Evolutionary conservation across 1,140 invertebrate genomes (phyloP).

Genomic region (Trachymyrmex septentrionalis): DNA sequence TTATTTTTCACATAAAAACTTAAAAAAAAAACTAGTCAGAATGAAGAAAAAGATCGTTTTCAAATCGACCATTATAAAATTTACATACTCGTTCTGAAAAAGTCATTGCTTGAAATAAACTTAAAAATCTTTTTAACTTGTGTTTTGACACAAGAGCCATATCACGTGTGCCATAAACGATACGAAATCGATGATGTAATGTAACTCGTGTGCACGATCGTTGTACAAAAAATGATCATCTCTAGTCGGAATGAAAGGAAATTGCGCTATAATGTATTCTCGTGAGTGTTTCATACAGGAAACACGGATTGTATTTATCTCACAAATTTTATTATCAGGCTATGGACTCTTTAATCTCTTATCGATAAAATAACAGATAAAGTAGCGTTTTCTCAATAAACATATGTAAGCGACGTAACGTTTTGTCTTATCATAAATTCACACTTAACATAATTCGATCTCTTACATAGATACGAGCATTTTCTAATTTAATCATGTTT

Average conservation of each 20-base stretch:
- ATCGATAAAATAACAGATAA: not conserved
- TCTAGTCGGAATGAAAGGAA: not conserved
- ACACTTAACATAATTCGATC: not conserved
- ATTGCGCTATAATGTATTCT: not conserved
- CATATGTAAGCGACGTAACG: not conserved
- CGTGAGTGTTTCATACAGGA: not conserved
- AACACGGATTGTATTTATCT: not conserved
- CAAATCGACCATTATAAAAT: not conserved
- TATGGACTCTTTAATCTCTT: not conserved
- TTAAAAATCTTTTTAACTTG: not conserved
- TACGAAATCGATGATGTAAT: slow-evolving; percentile 29
- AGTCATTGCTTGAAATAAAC: not conserved
- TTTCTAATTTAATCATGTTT: not conserved
- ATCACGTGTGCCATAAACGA: not conserved
- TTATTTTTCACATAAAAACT: not conserved
- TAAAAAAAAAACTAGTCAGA: not conserved
- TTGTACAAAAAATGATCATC: slow-evolving; percentile 17
- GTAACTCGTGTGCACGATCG: slow-evolving; percentile 25
- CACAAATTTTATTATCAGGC: not conserved
- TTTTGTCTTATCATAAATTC: not conserved
- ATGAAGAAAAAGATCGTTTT: not conserved
- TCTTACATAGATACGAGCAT: not conserved
- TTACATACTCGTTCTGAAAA: not conserved
- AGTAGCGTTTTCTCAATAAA: not conserved
- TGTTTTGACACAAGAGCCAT: not conserved